Base-by-base conservation (phyloP, 2,113 vertebrate genomes). In the Mesoclemmys tuberculata region DNA sequence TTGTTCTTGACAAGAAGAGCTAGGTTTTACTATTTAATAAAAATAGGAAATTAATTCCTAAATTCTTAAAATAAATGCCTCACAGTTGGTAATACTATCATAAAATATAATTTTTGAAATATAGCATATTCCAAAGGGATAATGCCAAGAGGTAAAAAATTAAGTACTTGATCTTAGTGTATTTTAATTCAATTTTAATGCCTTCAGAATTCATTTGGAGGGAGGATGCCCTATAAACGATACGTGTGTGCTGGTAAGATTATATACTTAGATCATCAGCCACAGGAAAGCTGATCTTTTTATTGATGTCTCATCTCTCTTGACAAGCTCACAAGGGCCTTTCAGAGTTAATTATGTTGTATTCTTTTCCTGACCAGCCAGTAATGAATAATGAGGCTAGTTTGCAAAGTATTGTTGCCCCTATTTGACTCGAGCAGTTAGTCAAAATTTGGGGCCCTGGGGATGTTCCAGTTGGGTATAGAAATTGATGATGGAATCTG, bases 301-400 rank as follows among this genome's bases (percentile, higher is more conserved):
- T 68, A 18, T 3, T 85, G 22, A 95, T 81, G 41, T 81, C n/a
- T 87, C n/a, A 49, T 87, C 85, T 93, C 29, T 75, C n/a, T 54
- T 5, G 4, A 13, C 80, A 87, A 88, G 10, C 81, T 92, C 24
- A 38, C 16, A 87, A 79, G 41, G 3, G 1, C 54, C 92, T 93
- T 84, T 77, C 75, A 84, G 55, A 85, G 49, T 48, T 83, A 95
- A 68, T 85, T 75, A 91, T 61, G 14, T 61, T 61, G 12, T 61
- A 5, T 58, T 13, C 35, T 61, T 31, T 31, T 35, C 29, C 58
- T 61, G 14, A 31, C 58, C 14, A 1, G 31, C 1, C 22, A 83
- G 22, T 46, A 26, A 74, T 1, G 2, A 2, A 9, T 38, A 1
- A 0, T 0, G 83, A 0, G 2, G 4, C 74, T 85, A 56, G 38